Conservation (phyloP, 1,140 invertebrate genomes). For the Apis cerana region DNA sequence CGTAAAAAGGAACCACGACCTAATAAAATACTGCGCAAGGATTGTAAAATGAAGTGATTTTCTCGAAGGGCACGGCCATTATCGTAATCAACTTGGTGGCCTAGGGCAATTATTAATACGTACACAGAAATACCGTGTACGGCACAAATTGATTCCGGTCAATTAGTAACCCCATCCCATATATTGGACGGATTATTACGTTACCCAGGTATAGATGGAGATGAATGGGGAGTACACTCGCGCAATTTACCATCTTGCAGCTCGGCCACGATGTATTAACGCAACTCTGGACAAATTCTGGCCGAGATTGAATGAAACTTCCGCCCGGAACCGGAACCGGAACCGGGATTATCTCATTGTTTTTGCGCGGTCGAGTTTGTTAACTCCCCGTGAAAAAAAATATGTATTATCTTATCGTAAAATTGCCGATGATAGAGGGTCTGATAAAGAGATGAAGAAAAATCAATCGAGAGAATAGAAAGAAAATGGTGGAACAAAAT, state of each 20-base stretch:
- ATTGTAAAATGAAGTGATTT: neutral
- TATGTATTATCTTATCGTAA: neutral
- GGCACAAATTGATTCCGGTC: conserved; percentile 41
- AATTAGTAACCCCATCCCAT: conserved; percentile 36
- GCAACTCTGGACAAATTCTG: conserved; percentile 11
- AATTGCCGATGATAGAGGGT: neutral
- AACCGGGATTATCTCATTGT: conserved; percentile 6
- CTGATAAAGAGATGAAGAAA: neutral
- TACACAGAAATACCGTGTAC: conserved; percentile 31
- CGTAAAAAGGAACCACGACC: too few species aligned
- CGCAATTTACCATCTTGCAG: conserved; percentile 24
- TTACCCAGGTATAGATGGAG: conserved; percentile 10
- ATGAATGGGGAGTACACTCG: conserved; percentile 1
- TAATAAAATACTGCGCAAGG: too few species aligned
- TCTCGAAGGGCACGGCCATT: neutral
- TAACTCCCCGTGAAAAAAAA: neutral
- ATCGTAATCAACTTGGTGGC: conserved; percentile 27
- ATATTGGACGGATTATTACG: conserved; percentile 35
- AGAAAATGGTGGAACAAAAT: too few species aligned
- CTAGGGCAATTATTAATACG: conserved; percentile 34
- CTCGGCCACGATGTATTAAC: conserved; percentile 13
- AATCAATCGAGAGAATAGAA: neutral
- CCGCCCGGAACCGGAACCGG: neutral
- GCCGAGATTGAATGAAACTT: neutral
- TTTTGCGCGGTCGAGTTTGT: conserved; percentile 14